These are phyloP conservation scores for Macropodus opercularis DNA, from an alignment of 2,797 vertebrate species.

Conservation along the genomic window DNA sequence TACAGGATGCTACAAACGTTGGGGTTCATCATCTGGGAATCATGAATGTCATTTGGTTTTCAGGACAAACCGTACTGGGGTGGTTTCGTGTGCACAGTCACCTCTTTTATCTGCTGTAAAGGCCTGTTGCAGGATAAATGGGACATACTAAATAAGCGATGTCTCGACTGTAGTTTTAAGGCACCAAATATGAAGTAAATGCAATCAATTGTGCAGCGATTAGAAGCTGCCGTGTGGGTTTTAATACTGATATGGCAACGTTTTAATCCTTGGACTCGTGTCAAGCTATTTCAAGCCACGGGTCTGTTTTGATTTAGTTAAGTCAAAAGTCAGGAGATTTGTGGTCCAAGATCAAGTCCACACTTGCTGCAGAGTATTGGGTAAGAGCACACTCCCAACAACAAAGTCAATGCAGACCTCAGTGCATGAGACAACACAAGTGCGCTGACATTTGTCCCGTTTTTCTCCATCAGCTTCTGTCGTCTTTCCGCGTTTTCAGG, in stretches of 20 bases:
- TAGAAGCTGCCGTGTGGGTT: not conserved
- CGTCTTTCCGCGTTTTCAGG: not conserved
- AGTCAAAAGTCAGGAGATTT: slow-evolving; percentile 9
- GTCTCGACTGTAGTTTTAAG: no score
- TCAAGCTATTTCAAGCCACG: not conserved
- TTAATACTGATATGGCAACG: not conserved
- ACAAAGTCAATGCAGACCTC: not conserved
- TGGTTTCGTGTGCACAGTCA: not conserved
- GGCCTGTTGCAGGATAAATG: no score
- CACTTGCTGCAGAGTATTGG: slow-evolving; percentile 1
- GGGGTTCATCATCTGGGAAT: not conserved
- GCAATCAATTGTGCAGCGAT: not conserved
- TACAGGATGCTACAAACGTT: slow-evolving; percentile 7
- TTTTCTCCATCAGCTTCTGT: not conserved
- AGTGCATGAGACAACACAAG: not conserved
- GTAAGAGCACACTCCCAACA: not conserved
- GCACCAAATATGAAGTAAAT: no score
- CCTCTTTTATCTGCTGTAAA: no score
- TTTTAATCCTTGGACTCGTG: not conserved
- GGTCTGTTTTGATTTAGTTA: slow-evolving; percentile 20
- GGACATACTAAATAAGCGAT: no score
- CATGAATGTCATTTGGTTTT: not conserved
- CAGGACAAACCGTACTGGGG: not conserved
- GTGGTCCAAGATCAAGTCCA: slow-evolving; percentile 2
- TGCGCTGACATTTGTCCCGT: not conserved